These are phyloP conservation scores for Microplitis deprimator DNA, from an alignment of 2,888 invertebrate species.

Conservation along the genomic window DNA sequence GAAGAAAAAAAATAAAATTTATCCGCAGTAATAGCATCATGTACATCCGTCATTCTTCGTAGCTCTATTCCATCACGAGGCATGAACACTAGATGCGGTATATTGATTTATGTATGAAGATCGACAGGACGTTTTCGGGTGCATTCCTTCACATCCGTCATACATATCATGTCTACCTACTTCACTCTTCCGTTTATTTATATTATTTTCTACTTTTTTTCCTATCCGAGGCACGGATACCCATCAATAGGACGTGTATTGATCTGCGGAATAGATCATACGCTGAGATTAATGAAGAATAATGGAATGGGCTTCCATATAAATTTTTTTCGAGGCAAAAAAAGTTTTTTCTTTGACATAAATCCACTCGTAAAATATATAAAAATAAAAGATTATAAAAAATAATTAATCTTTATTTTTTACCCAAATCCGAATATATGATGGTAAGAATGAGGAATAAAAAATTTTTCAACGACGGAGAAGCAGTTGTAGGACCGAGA, in stretches of 20 bases:
- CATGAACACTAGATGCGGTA: neutral
- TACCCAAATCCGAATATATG: neutral
- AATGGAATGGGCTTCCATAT: neutral
- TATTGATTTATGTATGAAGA: constrained; percentile 28
- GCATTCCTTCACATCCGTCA: neutral
- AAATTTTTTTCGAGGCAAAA: neutral
- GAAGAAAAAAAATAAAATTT: constrained; percentile 25
- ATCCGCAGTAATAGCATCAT: neutral
- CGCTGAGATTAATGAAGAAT: neutral
- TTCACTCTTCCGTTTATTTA: neutral
- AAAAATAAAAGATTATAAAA: neutral
- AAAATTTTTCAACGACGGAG: neutral
- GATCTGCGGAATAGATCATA: neutral
- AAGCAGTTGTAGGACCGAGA: constrained; percentile 8
- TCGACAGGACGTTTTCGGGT: neutral
- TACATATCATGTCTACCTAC: constrained; percentile 15
- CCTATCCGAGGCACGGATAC: neutral
- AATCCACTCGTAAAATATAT: neutral
- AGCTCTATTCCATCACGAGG: neutral
- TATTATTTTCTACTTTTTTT: neutral
- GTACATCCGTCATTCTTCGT: constrained; percentile 20
- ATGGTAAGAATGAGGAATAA: neutral
- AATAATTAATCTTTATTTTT: neutral
- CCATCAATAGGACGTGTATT: neutral
- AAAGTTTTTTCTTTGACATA: neutral